Base-by-base conservation (phyloP, 64 coral and sea anemone genomes). In the Pocillopora damicornis region DNA sequence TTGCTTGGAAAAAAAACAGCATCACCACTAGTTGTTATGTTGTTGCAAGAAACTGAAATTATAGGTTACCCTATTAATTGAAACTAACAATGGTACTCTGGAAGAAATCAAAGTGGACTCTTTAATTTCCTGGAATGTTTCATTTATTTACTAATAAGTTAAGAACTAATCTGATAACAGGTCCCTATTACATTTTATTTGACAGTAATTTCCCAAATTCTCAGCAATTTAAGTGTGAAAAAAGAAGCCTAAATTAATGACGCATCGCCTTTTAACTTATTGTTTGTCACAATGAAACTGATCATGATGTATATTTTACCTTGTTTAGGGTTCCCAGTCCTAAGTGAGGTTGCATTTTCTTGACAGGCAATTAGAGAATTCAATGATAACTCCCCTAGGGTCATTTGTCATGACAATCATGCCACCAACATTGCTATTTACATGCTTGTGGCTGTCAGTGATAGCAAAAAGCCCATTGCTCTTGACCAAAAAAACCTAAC, bases 381-480 rank as follows among this genome's bases (percentile, higher is more conserved):
- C 77, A 60, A 25, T 17, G 25, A 79, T 79, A 56, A 51, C 77
- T 22, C 59, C 59, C 77, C 59, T 79, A 4, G 56, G 77, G 59
- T 79, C 15, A 56, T 79, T 56, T 60, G 77, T 51, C 45, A 60
- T 79, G 77, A 79, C 59, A 11, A 79, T 79, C 45, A 79, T 60
- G 42, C 56, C 77, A 79, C 77, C 77, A 1, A 51, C 56, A 26
- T 79, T 79, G 16, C 42, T 79, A 3, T 51, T 14, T 1, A 79
- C 77, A 79, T 79, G 77, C 77, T 79, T 17, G 13, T 79, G 77
- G 58, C 77, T 79, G 13, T 79, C 77, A 59, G 61, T 76, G 37
- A 76, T 42, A 12, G 75, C 34, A 45, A 30, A 76, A 38, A 76
- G 75, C 8, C 75, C 75, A 79, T 79, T 79, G 58, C 42, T 79